Percentiles rank a stretch among this genome's conserved stretches.
These are phyloP conservation scores for Callocephalon fimbriatum DNA, from an alignment of 2,113 vertebrate species.

Conservation along the genomic window DNA sequence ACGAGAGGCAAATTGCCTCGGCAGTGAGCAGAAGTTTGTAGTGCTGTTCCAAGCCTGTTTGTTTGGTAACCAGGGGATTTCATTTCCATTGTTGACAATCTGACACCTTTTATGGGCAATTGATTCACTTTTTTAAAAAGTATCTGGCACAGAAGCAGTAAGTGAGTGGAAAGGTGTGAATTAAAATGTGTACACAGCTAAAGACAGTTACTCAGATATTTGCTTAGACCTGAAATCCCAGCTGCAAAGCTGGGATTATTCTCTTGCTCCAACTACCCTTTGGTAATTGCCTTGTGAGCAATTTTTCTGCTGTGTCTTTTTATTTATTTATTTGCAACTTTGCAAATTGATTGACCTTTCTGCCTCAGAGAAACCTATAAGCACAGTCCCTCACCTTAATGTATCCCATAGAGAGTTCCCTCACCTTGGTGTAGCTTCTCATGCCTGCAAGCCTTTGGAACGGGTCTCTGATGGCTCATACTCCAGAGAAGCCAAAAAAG, in stretches of 20 bases:
- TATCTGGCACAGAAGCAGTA: background rate
- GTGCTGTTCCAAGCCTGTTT: background rate
- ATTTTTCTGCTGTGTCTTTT: background rate
- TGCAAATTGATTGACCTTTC: background rate
- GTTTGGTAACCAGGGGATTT: constrained; percentile 20
- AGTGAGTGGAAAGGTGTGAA: constrained; percentile 42
- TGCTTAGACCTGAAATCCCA: constrained; percentile 26
- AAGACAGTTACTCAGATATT: background rate
- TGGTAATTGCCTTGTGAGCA: background rate
- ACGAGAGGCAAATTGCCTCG: background rate
- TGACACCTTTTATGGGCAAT: constrained; percentile 19
- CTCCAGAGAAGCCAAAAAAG: background rate
- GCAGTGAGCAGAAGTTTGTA: background rate
- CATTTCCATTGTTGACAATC: constrained; percentile 15
- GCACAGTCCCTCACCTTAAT: background rate
- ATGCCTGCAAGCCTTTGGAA: background rate
- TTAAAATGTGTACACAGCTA: constrained; percentile 34
- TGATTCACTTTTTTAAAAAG: constrained; percentile 29
- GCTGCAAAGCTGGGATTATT: background rate
- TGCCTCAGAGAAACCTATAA: background rate
- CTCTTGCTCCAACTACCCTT: background rate
- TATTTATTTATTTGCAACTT: constrained; percentile 24
- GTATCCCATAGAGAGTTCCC: background rate
- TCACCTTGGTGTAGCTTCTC: background rate
- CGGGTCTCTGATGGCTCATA: background rate